These are phyloP conservation scores for Epizoanthus stellaris DNA, from an alignment of 92 coral and sea anemone species.

Conservation along the genomic window DNA sequence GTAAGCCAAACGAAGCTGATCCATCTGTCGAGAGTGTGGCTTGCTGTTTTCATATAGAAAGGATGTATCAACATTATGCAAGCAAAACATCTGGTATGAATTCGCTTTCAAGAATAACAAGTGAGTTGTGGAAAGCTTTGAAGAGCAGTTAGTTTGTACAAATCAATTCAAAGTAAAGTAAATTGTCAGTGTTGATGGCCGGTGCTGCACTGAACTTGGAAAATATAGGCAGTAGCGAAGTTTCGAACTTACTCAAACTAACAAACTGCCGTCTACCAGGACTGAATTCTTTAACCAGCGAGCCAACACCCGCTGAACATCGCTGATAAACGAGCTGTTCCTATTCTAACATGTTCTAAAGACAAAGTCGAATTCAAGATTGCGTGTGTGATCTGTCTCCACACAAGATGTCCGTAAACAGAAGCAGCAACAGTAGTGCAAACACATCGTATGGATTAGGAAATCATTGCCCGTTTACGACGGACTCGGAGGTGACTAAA, in stretches of 20 bases:
- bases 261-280: neutral
- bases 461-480: neutral
- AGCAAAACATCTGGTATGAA: neutral
- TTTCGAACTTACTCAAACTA: neutral
- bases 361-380: neutral
- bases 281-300: neutral
- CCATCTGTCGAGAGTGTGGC: neutral
- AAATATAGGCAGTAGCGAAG: neutral
- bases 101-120: neutral
- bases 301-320: neutral
- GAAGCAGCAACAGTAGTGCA: neutral
- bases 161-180: neutral
- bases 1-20: neutral
- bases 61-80: neutral
- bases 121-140: neutral
- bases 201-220: neutral
- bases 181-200: neutral
- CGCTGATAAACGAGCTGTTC: too few species aligned
- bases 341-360: neutral
- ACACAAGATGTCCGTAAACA: constrained; percentile 7
- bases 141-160: neutral
- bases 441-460: constrained; percentile 5
- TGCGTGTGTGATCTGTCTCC: neutral
- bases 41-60: neutral
- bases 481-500: constrained; percentile 3